Evolutionary conservation across 2,797 vertebrate genomes (phyloP).

Genomic region (Antennarius maculatus): DNA sequence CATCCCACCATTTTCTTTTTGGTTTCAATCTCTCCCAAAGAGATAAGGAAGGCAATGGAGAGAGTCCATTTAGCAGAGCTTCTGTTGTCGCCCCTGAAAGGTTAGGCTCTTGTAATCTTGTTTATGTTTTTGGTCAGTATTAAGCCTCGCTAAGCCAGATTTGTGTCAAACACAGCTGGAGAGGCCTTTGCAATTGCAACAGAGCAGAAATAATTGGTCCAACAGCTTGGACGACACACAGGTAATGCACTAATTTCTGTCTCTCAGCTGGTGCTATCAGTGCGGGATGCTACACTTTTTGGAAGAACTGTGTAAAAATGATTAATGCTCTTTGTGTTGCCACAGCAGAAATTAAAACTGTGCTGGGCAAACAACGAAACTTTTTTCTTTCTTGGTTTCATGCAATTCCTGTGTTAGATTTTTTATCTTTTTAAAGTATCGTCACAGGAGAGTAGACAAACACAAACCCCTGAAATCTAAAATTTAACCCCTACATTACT

Average conservation of each 20-base stretch:
- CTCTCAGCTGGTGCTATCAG: conserved; percentile 61
- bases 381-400: no score
- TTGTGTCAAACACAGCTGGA: conserved; percentile 79
- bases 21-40: conserved; percentile 7
- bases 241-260: conserved; percentile 80
- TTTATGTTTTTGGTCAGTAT: conserved; percentile 76
- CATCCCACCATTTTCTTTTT: conserved; percentile 40
- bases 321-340: conserved; percentile 41
- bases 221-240: conserved; percentile 75
- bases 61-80: conserved; percentile 49
- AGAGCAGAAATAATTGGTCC: conserved; percentile 78
- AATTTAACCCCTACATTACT: neutral
- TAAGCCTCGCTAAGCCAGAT: conserved; percentile 68
- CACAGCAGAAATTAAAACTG: conserved; percentile 24
- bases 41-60: conserved; percentile 6
- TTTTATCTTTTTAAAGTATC: neutral
- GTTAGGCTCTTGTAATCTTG: conserved; percentile 69
- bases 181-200: conserved; percentile 70
- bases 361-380: neutral
- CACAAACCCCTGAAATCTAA: conserved; percentile 2
- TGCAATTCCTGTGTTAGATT: neutral
- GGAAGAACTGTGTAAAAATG: conserved; percentile 49
- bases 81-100: conserved; percentile 58
- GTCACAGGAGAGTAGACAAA: neutral
- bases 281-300: conserved; percentile 31